These are phyloP conservation scores for Papio anubis DNA, from an alignment of 2,113 vertebrate genomes.

Conservation along the genomic window DNA sequence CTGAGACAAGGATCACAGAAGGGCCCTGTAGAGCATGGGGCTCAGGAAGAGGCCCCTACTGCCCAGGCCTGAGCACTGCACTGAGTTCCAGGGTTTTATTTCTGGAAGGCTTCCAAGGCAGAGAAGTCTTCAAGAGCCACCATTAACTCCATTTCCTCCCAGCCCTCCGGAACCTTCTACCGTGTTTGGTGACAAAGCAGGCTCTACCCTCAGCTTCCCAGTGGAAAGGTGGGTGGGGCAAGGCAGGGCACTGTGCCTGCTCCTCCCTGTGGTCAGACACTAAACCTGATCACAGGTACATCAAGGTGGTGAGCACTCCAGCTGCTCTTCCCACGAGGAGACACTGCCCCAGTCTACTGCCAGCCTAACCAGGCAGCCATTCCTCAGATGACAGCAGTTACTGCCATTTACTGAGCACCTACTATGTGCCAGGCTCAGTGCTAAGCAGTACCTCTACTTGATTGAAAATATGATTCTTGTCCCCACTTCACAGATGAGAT, in stretches of 20 bases:
- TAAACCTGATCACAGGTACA: background rate
- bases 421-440: background rate
- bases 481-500: conserved; percentile 53
- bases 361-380: background rate
- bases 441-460: background rate
- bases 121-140: background rate
- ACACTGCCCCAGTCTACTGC: too few relatives aligned
- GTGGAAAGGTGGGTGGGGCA: background rate
- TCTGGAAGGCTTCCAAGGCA: background rate
- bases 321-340: background rate
- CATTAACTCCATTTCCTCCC: background rate
- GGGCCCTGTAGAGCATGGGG: rapidly evolving
- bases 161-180: background rate
- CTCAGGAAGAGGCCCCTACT: background rate
- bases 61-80: background rate
- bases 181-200: background rate
- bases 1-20: background rate
- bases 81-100: background rate
- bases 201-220: background rate
- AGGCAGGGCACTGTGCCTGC: background rate
- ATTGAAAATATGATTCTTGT: too few relatives aligned
- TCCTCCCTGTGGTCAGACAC: background rate
- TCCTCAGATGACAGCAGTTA: background rate
- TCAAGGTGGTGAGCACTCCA: background rate
- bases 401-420: background rate